Conservation (phyloP, 2,113 vertebrate species). For the Scatophagus argus region DNA sequence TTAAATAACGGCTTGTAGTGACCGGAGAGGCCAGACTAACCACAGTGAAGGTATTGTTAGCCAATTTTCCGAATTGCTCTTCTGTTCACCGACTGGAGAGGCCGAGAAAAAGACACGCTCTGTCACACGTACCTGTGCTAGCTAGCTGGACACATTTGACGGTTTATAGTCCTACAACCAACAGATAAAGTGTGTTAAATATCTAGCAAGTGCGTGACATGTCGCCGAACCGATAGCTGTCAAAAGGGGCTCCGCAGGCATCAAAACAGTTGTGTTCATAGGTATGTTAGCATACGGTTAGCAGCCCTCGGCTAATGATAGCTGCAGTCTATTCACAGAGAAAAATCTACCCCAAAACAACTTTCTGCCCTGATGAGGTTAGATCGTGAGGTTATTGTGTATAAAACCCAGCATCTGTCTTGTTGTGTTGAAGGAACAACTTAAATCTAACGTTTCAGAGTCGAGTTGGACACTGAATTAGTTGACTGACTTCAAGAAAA, state of each 20-base stretch:
- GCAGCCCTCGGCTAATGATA: conserved; percentile 38
- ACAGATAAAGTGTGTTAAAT: fast-evolving
- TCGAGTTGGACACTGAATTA: not conserved
- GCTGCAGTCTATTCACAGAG: not conserved
- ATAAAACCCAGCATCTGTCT: not conserved
- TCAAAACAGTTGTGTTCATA: not conserved
- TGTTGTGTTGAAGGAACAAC: not conserved
- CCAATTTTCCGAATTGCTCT: too few relatives aligned
- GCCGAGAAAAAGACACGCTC: conserved; percentile 35
- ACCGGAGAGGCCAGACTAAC: not conserved
- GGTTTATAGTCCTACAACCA: fast-evolving
- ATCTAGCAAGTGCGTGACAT: fast-evolving
- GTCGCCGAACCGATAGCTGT: not conserved
- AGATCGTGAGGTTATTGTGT: not conserved
- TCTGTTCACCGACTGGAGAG: not conserved
- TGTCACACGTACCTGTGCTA: not conserved
- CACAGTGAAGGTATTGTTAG: not conserved
- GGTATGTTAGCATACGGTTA: conserved; percentile 22
- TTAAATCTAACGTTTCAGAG: not conserved
- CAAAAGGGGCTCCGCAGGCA: not conserved
- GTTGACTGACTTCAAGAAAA: not conserved
- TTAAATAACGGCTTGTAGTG: fast-evolving
- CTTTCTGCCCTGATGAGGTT: fast-evolving
- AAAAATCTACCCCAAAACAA: conserved; percentile 9
- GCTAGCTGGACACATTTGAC: not conserved